A percentile compares a stretch with the other conserved stretches of the same genome.
Evolutionary conservation across 2,888 invertebrate species (phyloP).

Genomic region (Drosophila rubida): DNA sequence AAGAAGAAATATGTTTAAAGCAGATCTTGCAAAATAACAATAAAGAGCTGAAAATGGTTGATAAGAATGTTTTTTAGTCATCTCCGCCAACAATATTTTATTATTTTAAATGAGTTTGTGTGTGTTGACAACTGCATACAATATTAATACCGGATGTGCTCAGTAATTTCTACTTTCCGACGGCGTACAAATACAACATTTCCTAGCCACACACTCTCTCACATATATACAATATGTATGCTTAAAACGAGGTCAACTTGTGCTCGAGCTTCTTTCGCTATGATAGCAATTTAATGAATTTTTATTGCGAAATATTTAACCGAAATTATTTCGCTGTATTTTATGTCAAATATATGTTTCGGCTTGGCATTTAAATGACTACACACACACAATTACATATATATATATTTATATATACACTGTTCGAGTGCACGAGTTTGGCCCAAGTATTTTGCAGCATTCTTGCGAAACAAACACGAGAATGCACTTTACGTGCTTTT

Average conservation of each 20-base stretch:
- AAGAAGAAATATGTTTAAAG: background rate
- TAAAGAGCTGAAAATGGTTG: too few relatives aligned
- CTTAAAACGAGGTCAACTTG: conserved; percentile 49
- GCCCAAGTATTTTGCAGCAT: conserved; percentile 15
- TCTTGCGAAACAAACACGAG: conserved; percentile 1
- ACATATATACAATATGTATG: background rate
- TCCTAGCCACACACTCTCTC: background rate
- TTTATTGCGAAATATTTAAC: conserved; percentile 58
- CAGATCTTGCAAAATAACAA: too few relatives aligned
- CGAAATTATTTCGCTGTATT: conserved; percentile 56
- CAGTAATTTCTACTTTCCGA: conserved; percentile 19
- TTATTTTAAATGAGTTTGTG: conserved; percentile 33
- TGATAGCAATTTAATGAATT: conserved; percentile 51
- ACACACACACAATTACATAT: background rate
- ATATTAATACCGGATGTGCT: conserved; percentile 26
- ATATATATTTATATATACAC: background rate
- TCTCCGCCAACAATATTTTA: conserved; percentile 18
- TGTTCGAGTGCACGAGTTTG: conserved; percentile 3
- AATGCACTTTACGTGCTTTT: conserved; percentile 19
- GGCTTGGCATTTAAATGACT: conserved; percentile 29
- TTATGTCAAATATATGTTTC: conserved; percentile 47
- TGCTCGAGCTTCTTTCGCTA: conserved; percentile 20
- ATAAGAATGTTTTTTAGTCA: too few relatives aligned
- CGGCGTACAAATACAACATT: conserved; percentile 20
- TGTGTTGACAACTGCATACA: conserved; percentile 10